Evolutionary conservation across 1,140 invertebrate genomes (phyloP).

Genomic region (Bombus confusus): DNA sequence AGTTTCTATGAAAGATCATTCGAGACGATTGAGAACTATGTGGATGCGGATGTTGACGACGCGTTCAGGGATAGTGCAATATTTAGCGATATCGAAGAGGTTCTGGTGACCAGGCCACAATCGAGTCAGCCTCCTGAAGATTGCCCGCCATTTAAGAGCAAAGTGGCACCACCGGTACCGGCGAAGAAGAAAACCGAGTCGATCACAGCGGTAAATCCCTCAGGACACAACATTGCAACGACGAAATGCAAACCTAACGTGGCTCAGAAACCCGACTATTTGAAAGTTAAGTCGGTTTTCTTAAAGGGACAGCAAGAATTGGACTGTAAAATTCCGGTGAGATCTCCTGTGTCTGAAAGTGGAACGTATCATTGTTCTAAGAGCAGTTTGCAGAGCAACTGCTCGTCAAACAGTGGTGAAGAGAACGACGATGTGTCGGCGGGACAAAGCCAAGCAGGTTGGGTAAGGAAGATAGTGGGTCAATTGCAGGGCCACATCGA

Average conservation of each 20-base stretch:
- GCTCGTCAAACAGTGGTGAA: slow-evolving; percentile 27
- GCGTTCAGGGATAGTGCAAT: slow-evolving; percentile 92
- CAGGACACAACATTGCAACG: not conserved
- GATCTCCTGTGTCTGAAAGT: not conserved
- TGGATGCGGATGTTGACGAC: slow-evolving; percentile 83
- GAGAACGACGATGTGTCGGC: slow-evolving; percentile 76
- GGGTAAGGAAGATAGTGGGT: slow-evolving; percentile 80
- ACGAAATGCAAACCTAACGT: slow-evolving; percentile 60
- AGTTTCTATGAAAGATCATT: slow-evolving; percentile 90
- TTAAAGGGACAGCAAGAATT: slow-evolving; percentile 14
- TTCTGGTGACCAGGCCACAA: slow-evolving; percentile 47
- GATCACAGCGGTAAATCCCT: not conserved
- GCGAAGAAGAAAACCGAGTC: slow-evolving; percentile 66
- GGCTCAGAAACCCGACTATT: slow-evolving; percentile 73
- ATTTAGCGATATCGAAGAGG: slow-evolving; percentile 89
- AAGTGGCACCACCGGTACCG: slow-evolving; percentile 78
- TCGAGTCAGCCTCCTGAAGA: not conserved
- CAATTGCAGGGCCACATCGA: slow-evolving; percentile 78
- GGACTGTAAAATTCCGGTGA: slow-evolving; percentile 23
- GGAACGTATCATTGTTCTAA: not conserved
- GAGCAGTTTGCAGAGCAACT: slow-evolving; percentile 10
- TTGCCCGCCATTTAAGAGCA: slow-evolving; percentile 54
- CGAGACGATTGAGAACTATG: slow-evolving; percentile 87
- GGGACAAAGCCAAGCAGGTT: slow-evolving; percentile 80
- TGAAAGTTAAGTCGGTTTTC: slow-evolving; percentile 60